phyloP scores from a whole-genome alignment of 2,888 invertebrate genomes.

The Diogma glabrata region DNA sequence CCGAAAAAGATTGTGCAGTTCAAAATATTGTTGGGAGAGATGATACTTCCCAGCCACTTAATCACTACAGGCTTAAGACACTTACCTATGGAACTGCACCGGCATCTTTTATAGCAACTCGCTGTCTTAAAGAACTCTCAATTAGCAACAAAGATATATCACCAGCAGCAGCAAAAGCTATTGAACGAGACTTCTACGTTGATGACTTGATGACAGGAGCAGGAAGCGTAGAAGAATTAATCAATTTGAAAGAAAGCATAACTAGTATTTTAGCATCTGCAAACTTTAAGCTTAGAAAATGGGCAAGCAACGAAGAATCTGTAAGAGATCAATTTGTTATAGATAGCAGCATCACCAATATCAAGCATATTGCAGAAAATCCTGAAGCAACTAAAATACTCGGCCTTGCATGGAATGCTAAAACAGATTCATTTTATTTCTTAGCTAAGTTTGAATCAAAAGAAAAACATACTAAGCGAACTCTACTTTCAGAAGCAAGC shows the following conservation, averaged over 20 bases:
- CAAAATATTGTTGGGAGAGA: conserved; percentile 1
- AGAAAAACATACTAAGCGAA: neutral
- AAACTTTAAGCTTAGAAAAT: neutral
- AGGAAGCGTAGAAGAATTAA: neutral
- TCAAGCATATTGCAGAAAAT: neutral
- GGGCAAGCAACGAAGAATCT: neutral
- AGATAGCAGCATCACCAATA: neutral
- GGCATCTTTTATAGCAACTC: neutral
- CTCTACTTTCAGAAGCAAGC: neutral
- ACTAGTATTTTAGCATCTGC: neutral
- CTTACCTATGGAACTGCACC: neutral
- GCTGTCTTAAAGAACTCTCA: neutral
- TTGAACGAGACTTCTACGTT: neutral
- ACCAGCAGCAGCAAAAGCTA: neutral
- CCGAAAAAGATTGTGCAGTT: neutral
- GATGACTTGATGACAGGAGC: neutral
- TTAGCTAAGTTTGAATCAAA: neutral
- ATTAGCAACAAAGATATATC: neutral
- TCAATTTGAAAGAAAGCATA: neutral
- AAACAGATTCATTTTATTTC: neutral
- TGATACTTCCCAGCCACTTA: too few relatives aligned
- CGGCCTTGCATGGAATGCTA: neutral
- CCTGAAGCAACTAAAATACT: neutral
- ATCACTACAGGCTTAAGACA: neutral
- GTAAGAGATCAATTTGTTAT: neutral